Percentiles rank a stretch among this genome's conserved stretches.
phyloP scores from a whole-genome alignment of 2,888 invertebrate species.

The Microplitis manilae region DNA sequence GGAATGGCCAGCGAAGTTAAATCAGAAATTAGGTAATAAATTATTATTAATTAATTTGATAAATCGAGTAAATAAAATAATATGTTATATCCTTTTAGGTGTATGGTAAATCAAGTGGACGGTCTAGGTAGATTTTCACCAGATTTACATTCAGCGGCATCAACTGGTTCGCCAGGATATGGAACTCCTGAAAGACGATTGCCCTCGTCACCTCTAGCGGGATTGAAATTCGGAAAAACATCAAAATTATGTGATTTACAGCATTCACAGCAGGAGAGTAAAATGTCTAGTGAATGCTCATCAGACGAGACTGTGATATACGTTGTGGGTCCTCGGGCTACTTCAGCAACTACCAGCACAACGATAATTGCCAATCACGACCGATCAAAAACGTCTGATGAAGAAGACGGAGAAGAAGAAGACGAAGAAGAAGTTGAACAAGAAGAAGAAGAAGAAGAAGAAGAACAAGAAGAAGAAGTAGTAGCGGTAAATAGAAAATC shows the following conservation, averaged over 20 bases:
- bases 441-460: conserved; percentile 20
- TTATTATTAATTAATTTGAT: conserved; percentile 71
- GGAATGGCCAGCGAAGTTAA: conserved; percentile 87
- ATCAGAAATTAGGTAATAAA: conserved; percentile 79
- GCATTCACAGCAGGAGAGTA: conserved; percentile 66
- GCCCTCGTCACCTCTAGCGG: conserved; percentile 44
- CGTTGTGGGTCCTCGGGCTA: conserved; percentile 61
- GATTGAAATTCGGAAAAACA: conserved; percentile 44
- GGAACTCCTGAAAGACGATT: conserved; percentile 63
- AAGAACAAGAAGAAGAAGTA: conserved; percentile 14
- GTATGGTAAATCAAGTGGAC: conserved; percentile 77
- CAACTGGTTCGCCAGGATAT: conserved; percentile 53
- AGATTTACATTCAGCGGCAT: conserved; percentile 40
- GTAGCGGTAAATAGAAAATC: neutral
- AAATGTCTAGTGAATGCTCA: conserved; percentile 71
- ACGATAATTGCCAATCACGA: conserved; percentile 34
- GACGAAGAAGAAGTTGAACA: no score
- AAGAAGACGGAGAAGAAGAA: conserved; percentile 40
- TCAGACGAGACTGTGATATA: conserved; percentile 71
- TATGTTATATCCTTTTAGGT: conserved; percentile 46
- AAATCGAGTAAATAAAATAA: no score
- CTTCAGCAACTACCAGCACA: neutral
- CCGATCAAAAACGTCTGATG: conserved; percentile 47
- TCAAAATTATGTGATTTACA: conserved; percentile 64
- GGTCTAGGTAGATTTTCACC: conserved; percentile 71